phyloP scores from a whole-genome alignment of 2,113 vertebrate species.

The Plestiodon gilberti region DNA sequence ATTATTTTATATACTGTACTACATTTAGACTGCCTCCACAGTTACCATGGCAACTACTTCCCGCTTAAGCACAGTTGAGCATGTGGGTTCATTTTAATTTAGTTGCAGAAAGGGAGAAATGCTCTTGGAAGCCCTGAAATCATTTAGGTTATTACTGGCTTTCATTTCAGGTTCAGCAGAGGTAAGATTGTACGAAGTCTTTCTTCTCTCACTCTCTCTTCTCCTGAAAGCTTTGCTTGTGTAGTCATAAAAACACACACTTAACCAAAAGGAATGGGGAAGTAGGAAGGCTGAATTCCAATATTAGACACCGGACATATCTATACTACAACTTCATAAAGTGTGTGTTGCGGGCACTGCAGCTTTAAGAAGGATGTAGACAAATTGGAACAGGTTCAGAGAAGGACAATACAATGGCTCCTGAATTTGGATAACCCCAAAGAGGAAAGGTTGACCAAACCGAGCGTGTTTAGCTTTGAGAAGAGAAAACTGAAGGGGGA shows the following conservation, averaged over 20 bases:
- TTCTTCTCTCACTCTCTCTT: slow-evolving; percentile 14
- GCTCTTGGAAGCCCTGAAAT: slow-evolving; percentile 49
- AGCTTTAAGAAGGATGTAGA: no score
- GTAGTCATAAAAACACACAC: background rate
- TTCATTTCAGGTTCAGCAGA: slow-evolving; percentile 56
- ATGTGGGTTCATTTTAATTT: slow-evolving; percentile 57
- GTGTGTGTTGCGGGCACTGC: background rate
- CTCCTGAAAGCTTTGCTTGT: background rate
- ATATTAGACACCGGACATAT: background rate
- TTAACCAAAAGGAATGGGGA: slow-evolving; percentile 2
- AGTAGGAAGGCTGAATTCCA: background rate
- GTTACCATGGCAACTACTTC: slow-evolving; percentile 70
- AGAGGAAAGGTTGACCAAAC: no score
- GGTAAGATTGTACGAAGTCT: background rate
- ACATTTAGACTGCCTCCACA: slow-evolving; percentile 54
- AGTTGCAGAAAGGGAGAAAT: slow-evolving; percentile 44
- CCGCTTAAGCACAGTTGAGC: slow-evolving; percentile 56
- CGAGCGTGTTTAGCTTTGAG: no score
- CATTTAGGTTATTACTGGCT: slow-evolving; percentile 38
- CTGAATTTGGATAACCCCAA: no score
- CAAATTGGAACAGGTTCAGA: no score
- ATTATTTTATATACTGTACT: slow-evolving; percentile 67
- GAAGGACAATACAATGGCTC: no score
- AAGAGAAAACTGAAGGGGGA: no score
- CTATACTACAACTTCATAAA: background rate